Evolutionary conservation across 2,113 vertebrate genomes (phyloP).

Genomic region (Passer montanus): DNA sequence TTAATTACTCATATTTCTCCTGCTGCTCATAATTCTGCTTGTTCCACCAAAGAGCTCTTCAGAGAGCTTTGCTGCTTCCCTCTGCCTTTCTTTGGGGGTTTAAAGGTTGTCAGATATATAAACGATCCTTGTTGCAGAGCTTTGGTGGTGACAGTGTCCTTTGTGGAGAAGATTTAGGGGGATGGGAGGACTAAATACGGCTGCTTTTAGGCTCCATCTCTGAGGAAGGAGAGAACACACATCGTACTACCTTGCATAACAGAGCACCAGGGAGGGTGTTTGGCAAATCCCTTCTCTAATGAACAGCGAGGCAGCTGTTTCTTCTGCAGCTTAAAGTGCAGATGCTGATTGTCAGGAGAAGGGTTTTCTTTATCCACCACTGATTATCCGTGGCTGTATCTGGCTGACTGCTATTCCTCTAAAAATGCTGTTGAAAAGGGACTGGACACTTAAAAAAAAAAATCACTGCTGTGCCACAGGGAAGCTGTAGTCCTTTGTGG

Average conservation of each 20-base stretch:
- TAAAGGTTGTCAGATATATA: conserved; percentile 61
- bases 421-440: conserved; percentile 15
- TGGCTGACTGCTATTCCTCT: background rate
- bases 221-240: background rate
- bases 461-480: background rate
- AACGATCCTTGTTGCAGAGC: conserved; percentile 44
- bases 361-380: background rate
- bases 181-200: conserved; percentile 4
- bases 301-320: conserved; percentile 17
- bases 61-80: conserved; percentile 47
- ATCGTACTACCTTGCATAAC: background rate
- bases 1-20: conserved; percentile 71
- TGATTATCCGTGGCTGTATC: background rate
- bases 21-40: conserved; percentile 66
- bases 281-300: conserved; percentile 44
- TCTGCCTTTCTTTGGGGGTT: conserved; percentile 55
- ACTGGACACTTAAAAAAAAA: background rate
- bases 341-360: conserved; percentile 10
- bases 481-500: background rate
- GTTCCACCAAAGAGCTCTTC: conserved; percentile 52
- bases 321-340: conserved; percentile 7
- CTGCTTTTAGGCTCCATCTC: background rate
- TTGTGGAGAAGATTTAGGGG: conserved; percentile 51
- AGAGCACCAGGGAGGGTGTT: conserved; percentile 14
- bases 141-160: conserved; percentile 50